These are phyloP conservation scores for Falcunculus frontatus DNA, from an alignment of 2,113 vertebrate genomes.

Conservation along the genomic window DNA sequence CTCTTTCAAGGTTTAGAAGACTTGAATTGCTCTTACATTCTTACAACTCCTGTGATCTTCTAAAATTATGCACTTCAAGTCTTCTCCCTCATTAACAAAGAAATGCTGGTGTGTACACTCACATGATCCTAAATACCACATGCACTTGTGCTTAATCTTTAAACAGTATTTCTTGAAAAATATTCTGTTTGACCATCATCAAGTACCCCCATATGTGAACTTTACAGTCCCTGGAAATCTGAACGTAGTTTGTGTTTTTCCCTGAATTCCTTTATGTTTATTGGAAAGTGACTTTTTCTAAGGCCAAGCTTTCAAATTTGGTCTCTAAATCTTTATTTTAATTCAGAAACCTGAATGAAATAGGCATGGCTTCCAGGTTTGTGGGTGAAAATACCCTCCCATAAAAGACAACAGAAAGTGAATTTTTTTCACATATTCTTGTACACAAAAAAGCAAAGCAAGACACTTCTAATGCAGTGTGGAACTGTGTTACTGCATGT, in stretches of 20 bases:
- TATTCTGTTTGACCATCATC: background rate
- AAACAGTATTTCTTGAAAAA: background rate
- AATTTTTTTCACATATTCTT: background rate
- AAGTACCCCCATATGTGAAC: background rate
- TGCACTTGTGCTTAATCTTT: background rate
- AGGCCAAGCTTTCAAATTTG: background rate
- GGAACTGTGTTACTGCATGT: background rate
- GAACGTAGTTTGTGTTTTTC: background rate
- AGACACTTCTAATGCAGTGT: background rate
- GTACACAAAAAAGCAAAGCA: background rate
- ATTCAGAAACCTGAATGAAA: background rate
- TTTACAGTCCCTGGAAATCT: background rate
- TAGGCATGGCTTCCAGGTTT: background rate
- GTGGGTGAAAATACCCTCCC: background rate
- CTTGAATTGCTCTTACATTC: constrained; percentile 47
- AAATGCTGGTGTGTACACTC: background rate
- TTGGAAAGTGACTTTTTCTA: background rate
- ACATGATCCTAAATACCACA: background rate
- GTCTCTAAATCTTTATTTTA: background rate
- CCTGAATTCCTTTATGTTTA: background rate
- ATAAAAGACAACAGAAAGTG: background rate
- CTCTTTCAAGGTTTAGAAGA: constrained; percentile 41
- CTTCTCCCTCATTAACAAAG: background rate
- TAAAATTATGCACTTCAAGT: constrained; percentile 19
- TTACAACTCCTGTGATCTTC: constrained; percentile 18